Percentiles rank a stretch among this genome's conserved stretches.
These are phyloP conservation scores for Sprattus sprattus DNA, from an alignment of 2,113 vertebrate species.

Conservation along the genomic window DNA sequence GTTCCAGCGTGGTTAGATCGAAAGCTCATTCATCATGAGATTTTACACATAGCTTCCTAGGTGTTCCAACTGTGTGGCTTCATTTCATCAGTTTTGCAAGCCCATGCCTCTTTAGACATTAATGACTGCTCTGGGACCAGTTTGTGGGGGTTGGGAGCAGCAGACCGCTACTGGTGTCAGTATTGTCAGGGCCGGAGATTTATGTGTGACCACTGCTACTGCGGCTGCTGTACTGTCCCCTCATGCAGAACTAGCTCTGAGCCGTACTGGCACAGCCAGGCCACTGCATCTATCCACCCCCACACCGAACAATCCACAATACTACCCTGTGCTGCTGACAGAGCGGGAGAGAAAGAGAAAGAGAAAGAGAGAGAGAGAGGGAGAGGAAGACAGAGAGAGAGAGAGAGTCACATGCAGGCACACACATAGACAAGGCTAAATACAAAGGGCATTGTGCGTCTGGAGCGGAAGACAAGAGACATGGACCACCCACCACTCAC, in stretches of 20 bases:
- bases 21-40: neutral
- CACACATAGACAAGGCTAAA: neutral
- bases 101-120: neutral
- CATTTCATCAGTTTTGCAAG: neutral
- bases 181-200: neutral
- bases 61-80: neutral
- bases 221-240: neutral
- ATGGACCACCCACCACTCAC: neutral
- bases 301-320: neutral
- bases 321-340: neutral
- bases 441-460: constrained; percentile 13
- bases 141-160: neutral
- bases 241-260: neutral
- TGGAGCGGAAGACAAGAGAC: neutral
- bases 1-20: neutral
- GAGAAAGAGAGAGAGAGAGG: constrained; percentile 15
- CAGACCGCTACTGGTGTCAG: neutral
- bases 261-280: neutral
- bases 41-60: neutral
- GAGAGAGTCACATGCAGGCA: constrained; percentile 1
- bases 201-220: neutral
- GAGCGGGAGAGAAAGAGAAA: neutral
- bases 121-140: neutral
- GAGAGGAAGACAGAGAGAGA: neutral
- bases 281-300: neutral